phyloP scores from a whole-genome alignment of 2,888 invertebrate genomes.

The Melinaea menophilus region DNA sequence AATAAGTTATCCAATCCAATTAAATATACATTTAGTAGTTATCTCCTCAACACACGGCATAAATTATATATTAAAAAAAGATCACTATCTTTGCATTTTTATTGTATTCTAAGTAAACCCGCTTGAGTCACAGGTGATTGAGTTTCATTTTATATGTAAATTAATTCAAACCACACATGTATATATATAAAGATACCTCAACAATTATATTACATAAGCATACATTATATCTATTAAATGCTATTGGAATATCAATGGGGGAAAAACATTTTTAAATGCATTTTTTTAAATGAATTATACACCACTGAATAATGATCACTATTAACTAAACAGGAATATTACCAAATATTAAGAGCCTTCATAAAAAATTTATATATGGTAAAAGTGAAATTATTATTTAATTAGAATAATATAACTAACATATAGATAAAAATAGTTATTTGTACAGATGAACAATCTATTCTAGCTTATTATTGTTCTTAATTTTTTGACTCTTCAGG shows the following conservation, averaged over 20 bases:
- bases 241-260: too few species aligned
- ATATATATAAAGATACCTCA: not conserved
- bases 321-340: too few species aligned
- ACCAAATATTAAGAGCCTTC: too few species aligned
- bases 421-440: not conserved
- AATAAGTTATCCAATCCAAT: not conserved
- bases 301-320: too few species aligned
- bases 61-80: not conserved
- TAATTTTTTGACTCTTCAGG: not conserved
- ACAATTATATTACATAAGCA: not conserved
- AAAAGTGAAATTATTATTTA: too few species aligned
- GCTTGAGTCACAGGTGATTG: conserved; percentile 8
- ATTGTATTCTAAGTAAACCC: conserved; percentile 4
- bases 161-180: not conserved
- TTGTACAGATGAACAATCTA: not conserved
- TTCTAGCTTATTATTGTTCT: not conserved
- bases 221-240: not conserved
- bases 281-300: too few species aligned
- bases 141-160: conserved; percentile 5
- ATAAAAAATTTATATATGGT: too few species aligned
- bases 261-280: too few species aligned
- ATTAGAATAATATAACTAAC: too few species aligned
- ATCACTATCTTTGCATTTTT: conserved; percentile 7
- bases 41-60: not conserved
- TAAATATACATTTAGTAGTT: not conserved